Evolutionary conservation across 1,140 invertebrate genomes (phyloP).

Genomic region (Proctacanthus coquilletti): DNA sequence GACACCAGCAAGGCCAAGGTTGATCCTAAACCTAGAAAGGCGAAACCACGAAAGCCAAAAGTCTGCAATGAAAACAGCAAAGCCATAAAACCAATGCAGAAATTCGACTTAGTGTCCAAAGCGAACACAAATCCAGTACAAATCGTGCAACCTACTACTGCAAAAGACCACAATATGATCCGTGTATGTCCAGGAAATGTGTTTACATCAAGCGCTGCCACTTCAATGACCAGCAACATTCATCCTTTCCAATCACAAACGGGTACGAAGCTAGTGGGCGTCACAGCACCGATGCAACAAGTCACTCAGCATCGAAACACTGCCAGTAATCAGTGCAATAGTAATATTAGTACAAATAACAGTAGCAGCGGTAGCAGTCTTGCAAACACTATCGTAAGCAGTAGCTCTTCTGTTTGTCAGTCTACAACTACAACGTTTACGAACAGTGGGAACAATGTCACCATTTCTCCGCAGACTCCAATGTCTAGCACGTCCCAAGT

Average conservation of each 20-base stretch:
- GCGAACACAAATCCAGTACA: conserved; percentile 27
- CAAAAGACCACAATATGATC: conserved; percentile 22
- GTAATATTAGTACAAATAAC: conserved; percentile 5
- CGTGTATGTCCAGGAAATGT: no score
- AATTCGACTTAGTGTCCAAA: conserved; percentile 8
- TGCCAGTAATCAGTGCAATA: neutral
- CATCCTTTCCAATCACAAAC: conserved; percentile 22
- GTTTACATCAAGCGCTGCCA: conserved; percentile 10
- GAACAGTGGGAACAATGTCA: no score
- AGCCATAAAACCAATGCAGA: conserved; percentile 5
- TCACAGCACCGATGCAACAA: conserved; percentile 27
- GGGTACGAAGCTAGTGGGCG: conserved; percentile 33
- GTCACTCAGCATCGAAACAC: conserved; percentile 14
- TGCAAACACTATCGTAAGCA: neutral
- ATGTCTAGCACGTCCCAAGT: conserved; percentile 9
- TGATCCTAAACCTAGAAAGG: conserved; percentile 16
- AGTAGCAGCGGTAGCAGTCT: conserved; percentile 7
- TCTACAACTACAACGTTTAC: conserved; percentile 6
- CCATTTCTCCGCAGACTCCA: no score
- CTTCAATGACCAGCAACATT: conserved; percentile 17
- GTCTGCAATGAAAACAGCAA: conserved; percentile 3
- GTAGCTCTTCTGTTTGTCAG: neutral
- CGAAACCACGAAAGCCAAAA: conserved; percentile 6
- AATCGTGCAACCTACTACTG: conserved; percentile 26
- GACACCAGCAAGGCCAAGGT: conserved; percentile 24